Conservation (phyloP, 2,113 vertebrate genomes). For the Callionymus lyra region DNA sequence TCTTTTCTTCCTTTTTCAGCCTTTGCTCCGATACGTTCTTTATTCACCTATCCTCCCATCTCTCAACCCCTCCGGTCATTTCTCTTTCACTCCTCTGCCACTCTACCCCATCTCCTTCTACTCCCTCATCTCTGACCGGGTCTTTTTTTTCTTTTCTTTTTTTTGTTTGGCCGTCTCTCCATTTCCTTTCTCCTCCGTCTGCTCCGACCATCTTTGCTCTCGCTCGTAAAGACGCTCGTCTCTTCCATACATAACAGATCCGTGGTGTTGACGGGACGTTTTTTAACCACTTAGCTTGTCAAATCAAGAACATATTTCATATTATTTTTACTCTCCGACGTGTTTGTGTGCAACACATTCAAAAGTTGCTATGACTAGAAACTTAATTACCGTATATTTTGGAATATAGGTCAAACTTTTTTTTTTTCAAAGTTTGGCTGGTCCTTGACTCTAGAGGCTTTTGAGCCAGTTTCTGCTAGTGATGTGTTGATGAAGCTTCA, state of each 20-base stretch:
- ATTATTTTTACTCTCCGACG: too few species aligned
- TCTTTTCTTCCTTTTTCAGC: conserved; percentile 24
- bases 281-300: conserved; percentile 15
- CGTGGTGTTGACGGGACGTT: conserved; percentile 30
- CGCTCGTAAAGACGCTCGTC: conserved; percentile 35
- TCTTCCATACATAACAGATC: conserved; percentile 48
- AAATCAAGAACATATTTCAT: too few species aligned
- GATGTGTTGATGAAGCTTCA: too few species aligned
- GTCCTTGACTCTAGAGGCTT: too few species aligned
- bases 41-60: conserved; percentile 52
- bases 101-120: conserved; percentile 50
- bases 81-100: conserved; percentile 50
- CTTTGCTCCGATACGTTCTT: conserved; percentile 40
- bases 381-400: too few species aligned
- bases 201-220: conserved; percentile 27
- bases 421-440: too few species aligned
- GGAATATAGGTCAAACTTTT: too few species aligned
- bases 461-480: too few species aligned
- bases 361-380: too few species aligned
- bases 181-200: conserved; percentile 30
- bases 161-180: conserved; percentile 56
- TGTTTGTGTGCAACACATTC: too few species aligned
- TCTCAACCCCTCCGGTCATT: conserved; percentile 55
- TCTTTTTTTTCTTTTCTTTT: conserved; percentile 30
- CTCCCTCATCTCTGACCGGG: conserved; percentile 18